Percentiles rank a stretch among this genome's conserved stretches.
Conservation (phyloP, 1,140 invertebrate genomes). For the Vanessa tameamea region DNA sequence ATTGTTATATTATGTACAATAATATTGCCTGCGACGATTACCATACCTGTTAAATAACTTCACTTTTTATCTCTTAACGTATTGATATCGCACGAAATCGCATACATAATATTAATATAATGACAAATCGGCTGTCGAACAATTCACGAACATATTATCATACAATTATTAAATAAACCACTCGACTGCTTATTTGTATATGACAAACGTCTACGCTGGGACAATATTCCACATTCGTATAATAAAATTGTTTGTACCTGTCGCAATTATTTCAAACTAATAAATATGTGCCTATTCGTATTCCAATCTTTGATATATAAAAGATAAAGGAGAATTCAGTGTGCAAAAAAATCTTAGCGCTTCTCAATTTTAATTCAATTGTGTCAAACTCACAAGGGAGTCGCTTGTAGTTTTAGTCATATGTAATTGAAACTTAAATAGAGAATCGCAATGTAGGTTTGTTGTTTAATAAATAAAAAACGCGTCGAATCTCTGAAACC, state of each 20-base stretch:
- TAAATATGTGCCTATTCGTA: no score
- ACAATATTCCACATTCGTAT: background rate
- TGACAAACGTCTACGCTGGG: background rate
- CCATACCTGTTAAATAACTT: conserved; percentile 1
- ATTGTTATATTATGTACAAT: background rate
- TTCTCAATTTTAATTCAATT: background rate
- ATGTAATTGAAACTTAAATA: no score
- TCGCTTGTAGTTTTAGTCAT: no score
- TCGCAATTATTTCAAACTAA: background rate
- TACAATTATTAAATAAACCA: conserved; percentile 50
- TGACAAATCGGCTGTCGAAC: conserved; percentile 38
- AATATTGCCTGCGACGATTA: background rate
- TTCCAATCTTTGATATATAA: no score
- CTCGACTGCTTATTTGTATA: conserved; percentile 40
- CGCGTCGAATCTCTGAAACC: no score
- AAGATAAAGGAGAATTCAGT: no score
- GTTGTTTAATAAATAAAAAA: background rate
- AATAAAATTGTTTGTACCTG: background rate
- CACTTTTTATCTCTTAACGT: background rate
- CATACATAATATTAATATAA: conserved; percentile 34
- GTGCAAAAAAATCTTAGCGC: background rate
- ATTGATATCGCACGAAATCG: conserved; percentile 21
- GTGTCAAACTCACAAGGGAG: no score
- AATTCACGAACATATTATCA: conserved; percentile 30
- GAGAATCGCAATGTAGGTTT: background rate